Base-by-base conservation (phyloP, 2,888 invertebrate species). In the Lysandra coridon region DNA sequence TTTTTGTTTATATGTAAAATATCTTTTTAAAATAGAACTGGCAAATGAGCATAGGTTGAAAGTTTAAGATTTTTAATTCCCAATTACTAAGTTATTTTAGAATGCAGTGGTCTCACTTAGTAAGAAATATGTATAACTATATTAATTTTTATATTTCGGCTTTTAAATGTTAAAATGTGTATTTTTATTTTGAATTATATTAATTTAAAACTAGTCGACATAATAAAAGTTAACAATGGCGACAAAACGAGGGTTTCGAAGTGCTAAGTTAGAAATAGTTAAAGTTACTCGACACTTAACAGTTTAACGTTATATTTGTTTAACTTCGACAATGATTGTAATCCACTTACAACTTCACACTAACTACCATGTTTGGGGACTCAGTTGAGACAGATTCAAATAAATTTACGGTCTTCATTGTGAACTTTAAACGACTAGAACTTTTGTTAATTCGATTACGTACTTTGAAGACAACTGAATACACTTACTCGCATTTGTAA, bases 311-410 rank as follows among this genome's bases (percentile, higher is more conserved):
- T 69, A 37, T 37, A 37, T 69, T 69, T 69, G 69, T 33, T 69
- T 33, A 69, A 69, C 69, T 69, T 69, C 33, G 33, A 33, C 33
- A 69, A 69, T 69, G 33, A 69, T 33, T 69, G 33, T 69, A 69
- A 69, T 69, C 33, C 69, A 69, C 69, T 69, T 14, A 30, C 64
- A 2, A 64, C 64, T 64, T 64, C 12, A 64, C 64, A 64, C 64
- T 64, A 30, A 64, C 64, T 64, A 64, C 30, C 7, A 30, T 64
- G 64, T 23, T 4, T 30, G 1, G 64, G 69, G 17, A 69, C 14
- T 69, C 30, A 30, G 69, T 69, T 69, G 69, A 33, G 69, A 69
- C 69, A 69, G 33, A 33, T 33, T 69, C 5, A 69, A 69, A 64
- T 12, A 10, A 64, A 64, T 64, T 64, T 64, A 64, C 64, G 64